phyloP scores from a whole-genome alignment of 2,888 invertebrate genomes.

The Marronus borbonicus region DNA sequence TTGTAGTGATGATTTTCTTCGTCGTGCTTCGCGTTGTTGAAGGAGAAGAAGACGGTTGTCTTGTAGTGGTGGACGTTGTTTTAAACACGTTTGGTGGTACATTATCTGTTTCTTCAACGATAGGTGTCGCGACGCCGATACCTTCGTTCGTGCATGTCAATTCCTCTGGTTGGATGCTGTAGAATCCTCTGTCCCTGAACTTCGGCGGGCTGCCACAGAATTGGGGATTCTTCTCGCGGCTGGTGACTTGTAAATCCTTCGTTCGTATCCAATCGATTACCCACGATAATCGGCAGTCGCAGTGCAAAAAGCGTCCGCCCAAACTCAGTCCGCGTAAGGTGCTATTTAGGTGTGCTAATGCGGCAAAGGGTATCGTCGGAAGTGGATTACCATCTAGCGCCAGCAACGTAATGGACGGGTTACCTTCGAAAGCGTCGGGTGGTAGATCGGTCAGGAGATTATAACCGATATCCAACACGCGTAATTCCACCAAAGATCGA shows the following conservation, averaged over 20 bases:
- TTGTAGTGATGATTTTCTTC: slow-evolving; percentile 58
- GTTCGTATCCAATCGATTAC: slow-evolving; percentile 92
- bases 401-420: slow-evolving; percentile 87
- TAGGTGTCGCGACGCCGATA: slow-evolving; percentile 72
- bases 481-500: slow-evolving; percentile 82
- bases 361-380: slow-evolving; percentile 85
- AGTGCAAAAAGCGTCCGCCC: slow-evolving; percentile 90
- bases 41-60: slow-evolving; percentile 63
- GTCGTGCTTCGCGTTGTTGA: slow-evolving; percentile 62
- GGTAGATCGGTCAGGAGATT: slow-evolving; percentile 90
- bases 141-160: slow-evolving; percentile 74
- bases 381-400: slow-evolving; percentile 94
- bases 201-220: slow-evolving; percentile 90
- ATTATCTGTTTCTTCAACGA: slow-evolving; percentile 58
- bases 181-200: slow-evolving; percentile 88
- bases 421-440: slow-evolving; percentile 83
- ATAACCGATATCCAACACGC: slow-evolving; percentile 93
- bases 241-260: slow-evolving; percentile 92
- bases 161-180: slow-evolving; percentile 88
- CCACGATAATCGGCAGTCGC: slow-evolving; percentile 92
- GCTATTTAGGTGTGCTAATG: slow-evolving; percentile 84
- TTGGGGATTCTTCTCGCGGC: slow-evolving; percentile 92
- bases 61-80: slow-evolving; percentile 62
- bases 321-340: slow-evolving; percentile 89
- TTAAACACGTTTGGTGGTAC: slow-evolving; percentile 59